Conservation (phyloP, 2,888 invertebrate genomes). For the Drosophila anceps region DNA sequence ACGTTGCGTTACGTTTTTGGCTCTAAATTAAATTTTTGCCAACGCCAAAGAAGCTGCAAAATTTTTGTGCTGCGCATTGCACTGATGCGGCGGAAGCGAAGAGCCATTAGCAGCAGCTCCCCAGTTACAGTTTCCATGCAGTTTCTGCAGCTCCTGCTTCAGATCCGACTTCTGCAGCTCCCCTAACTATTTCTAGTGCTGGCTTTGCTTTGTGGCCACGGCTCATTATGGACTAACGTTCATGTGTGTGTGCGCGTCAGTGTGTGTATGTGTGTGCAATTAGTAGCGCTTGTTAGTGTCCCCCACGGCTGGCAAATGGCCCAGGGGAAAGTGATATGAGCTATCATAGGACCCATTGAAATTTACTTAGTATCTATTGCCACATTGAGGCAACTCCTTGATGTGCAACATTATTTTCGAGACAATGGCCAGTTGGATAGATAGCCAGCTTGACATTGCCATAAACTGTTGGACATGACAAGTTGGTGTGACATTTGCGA, state of each 20-base stretch:
- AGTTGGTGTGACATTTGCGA: slow-evolving; percentile 80
- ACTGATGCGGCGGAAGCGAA: slow-evolving; percentile 75
- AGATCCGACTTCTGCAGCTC: background rate
- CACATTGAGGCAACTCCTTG: slow-evolving; percentile 21
- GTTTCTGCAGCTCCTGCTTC: background rate
- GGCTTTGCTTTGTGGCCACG: slow-evolving; percentile 78
- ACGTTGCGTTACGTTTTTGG: slow-evolving; percentile 79
- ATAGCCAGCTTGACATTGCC: slow-evolving; percentile 61
- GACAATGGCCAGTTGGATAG: slow-evolving; percentile 45
- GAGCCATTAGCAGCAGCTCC: slow-evolving; percentile 69
- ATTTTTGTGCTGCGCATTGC: slow-evolving; percentile 82
- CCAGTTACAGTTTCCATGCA: slow-evolving; percentile 16
- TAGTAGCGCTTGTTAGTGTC: slow-evolving; percentile 76
- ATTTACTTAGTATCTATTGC: slow-evolving; percentile 61
- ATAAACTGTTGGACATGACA: slow-evolving; percentile 81
- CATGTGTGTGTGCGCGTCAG: slow-evolving; percentile 35
- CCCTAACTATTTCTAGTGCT: slow-evolving; percentile 49
- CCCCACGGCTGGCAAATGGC: slow-evolving; percentile 64
- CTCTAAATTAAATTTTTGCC: slow-evolving; percentile 82
- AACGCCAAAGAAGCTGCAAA: slow-evolving; percentile 81
- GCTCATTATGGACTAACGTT: slow-evolving; percentile 69
- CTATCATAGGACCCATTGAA: slow-evolving; percentile 71
- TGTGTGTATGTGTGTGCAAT: slow-evolving; percentile 62
- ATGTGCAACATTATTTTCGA: slow-evolving; percentile 47
- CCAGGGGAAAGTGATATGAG: slow-evolving; percentile 76